phyloP scores from a whole-genome alignment of 2,113 vertebrate genomes.

The Merops nubicus region DNA sequence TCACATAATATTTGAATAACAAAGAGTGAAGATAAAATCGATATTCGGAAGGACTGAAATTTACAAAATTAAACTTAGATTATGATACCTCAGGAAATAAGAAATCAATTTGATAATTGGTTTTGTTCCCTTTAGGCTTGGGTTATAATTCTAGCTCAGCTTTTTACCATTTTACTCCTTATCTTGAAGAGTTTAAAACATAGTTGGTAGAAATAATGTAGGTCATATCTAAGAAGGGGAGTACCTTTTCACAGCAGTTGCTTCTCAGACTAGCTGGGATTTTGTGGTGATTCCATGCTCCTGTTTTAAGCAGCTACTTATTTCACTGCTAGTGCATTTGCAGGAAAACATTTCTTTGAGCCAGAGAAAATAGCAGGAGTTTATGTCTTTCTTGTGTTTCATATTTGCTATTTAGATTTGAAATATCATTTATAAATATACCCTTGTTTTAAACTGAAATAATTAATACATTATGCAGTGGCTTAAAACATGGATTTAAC shows the following conservation, averaged over 20 bases:
- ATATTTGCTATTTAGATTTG: neutral
- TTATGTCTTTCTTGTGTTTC: neutral
- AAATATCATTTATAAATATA: neutral
- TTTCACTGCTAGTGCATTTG: neutral
- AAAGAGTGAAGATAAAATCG: neutral
- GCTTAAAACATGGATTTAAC: neutral
- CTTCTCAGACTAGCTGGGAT: neutral
- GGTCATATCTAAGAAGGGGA: neutral
- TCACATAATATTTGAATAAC: neutral
- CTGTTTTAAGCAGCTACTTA: neutral
- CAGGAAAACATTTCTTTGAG: neutral
- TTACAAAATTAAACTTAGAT: neutral
- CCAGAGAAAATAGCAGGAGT: neutral
- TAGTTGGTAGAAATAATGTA: neutral
- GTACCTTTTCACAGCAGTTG: fast-evolving
- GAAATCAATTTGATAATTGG: neutral
- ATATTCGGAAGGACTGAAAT: neutral
- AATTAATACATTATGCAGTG: neutral
- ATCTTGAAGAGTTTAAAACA: neutral
- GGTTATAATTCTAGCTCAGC: neutral
- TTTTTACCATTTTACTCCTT: neutral
- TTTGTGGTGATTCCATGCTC: neutral
- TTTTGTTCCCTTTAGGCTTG: neutral
- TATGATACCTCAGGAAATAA: neutral
- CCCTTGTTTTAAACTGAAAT: neutral